Conservation (phyloP, 1,140 invertebrate genomes). For the Trichonephila clavipes region DNA sequence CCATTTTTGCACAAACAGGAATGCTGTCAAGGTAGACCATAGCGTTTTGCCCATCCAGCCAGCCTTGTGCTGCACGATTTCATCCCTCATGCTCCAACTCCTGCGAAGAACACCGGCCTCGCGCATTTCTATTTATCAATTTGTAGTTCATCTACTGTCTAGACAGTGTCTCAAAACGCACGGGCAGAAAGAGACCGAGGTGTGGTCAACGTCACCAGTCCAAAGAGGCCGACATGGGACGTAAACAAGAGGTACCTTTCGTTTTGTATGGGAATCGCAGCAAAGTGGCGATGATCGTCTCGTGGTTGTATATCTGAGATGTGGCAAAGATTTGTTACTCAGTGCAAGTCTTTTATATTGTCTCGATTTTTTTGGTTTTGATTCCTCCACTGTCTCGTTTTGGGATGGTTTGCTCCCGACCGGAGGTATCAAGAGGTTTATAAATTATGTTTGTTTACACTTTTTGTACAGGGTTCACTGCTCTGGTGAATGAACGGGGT, state of each 20-base stretch:
- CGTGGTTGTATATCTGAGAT: too few relatives aligned
- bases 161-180: slow-evolving; percentile 64
- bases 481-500: too few relatives aligned
- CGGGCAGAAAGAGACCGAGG: not conserved
- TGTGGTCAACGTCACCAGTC: slow-evolving; percentile 54
- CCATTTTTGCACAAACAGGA: not conserved
- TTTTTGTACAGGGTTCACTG: too few relatives aligned
- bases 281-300: too few relatives aligned
- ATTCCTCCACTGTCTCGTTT: too few relatives aligned
- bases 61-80: not conserved
- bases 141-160: slow-evolving; percentile 48
- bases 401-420: too few relatives aligned
- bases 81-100: not conserved
- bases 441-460: too few relatives aligned
- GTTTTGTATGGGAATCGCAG: too few relatives aligned
- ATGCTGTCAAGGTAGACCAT: slow-evolving; percentile 35
- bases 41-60: not conserved
- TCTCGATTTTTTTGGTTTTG: too few relatives aligned
- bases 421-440: too few relatives aligned
- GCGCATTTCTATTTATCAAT: slow-evolving; percentile 48
- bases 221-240: not conserved
- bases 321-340: too few relatives aligned
- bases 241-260: not conserved
- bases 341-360: too few relatives aligned
- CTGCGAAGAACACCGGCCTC: slow-evolving; percentile 17